phyloP scores from a whole-genome alignment of 2,797 vertebrate genomes.

The Myotis planiceps region DNA sequence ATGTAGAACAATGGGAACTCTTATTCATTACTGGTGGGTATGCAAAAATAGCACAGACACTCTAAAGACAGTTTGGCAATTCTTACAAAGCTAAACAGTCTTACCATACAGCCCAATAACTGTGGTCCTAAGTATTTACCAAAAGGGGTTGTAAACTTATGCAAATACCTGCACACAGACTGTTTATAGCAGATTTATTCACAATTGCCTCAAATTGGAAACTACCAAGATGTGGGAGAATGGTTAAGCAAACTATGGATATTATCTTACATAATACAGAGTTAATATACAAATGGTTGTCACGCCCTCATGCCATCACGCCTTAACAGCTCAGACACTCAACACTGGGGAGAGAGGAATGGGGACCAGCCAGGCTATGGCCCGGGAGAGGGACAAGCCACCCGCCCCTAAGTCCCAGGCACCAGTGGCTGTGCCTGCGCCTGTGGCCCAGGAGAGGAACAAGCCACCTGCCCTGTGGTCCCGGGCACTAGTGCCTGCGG shows the following conservation, averaged over 20 bases:
- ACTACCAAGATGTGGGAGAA: neutral
- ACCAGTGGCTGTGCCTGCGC: fast-evolving
- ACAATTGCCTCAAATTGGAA: neutral
- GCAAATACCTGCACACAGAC: neutral
- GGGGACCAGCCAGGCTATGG: no score
- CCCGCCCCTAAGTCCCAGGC: fast-evolving
- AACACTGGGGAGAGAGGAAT: no score
- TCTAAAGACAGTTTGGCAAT: neutral
- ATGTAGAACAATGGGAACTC: neutral
- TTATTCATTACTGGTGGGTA: neutral
- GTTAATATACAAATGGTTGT: no score
- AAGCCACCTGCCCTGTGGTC: no score
- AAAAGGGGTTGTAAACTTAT: neutral
- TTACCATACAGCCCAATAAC: neutral
- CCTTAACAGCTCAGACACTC: no score
- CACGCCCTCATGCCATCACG: no score
- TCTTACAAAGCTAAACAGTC: neutral
- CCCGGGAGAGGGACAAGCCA: no score
- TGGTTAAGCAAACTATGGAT: neutral
- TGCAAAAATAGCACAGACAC: neutral
- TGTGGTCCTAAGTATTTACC: neutral
- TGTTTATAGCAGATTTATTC: neutral
- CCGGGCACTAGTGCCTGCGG: no score
- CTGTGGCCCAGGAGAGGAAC: no score
- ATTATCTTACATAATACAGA: neutral